Percentiles rank a stretch among this genome's conserved stretches.
Conservation (phyloP, 2,113 vertebrate species). For the Cisticola juncidis region DNA sequence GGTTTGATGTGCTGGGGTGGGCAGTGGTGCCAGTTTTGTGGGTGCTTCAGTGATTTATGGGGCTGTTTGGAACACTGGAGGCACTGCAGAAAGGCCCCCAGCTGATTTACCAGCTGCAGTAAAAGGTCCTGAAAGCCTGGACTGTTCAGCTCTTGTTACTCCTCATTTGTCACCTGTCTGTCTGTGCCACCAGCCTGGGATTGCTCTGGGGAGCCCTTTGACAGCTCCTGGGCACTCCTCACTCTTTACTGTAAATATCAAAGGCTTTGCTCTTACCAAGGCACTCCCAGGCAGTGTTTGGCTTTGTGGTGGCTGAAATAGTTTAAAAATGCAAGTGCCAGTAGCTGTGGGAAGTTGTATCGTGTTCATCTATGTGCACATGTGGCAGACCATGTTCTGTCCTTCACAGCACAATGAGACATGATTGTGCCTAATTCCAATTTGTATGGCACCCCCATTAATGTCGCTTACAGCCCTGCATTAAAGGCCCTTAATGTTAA, state of each 20-base stretch:
- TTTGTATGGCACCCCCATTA: conserved; percentile 66
- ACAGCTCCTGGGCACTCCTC: not conserved
- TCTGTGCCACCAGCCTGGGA: not conserved
- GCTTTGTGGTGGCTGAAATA: not conserved
- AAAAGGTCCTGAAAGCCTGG: not conserved
- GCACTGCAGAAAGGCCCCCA: not conserved
- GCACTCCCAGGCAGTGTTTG: not conserved
- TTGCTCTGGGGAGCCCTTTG: not conserved
- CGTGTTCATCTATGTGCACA: not conserved
- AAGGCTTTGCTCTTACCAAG: not conserved
- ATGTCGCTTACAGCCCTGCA: conserved; percentile 68
- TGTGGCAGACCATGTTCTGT: not conserved
- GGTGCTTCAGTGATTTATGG: not conserved
- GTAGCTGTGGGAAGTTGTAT: not conserved
- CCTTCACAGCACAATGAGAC: conserved; percentile 67
- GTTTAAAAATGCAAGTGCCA: not conserved
- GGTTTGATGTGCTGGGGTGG: not conserved
- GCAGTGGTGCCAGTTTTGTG: not conserved
- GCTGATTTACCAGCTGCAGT: not conserved
- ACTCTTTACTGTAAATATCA: not conserved
- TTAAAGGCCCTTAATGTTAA: conserved; percentile 73
- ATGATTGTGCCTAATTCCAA: conserved; percentile 64
- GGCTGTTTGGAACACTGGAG: not conserved
- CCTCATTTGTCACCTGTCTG: not conserved
- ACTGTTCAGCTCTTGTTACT: not conserved